Conservation (phyloP, 1,140 invertebrate genomes). For the Penaeus chinensis region DNA sequence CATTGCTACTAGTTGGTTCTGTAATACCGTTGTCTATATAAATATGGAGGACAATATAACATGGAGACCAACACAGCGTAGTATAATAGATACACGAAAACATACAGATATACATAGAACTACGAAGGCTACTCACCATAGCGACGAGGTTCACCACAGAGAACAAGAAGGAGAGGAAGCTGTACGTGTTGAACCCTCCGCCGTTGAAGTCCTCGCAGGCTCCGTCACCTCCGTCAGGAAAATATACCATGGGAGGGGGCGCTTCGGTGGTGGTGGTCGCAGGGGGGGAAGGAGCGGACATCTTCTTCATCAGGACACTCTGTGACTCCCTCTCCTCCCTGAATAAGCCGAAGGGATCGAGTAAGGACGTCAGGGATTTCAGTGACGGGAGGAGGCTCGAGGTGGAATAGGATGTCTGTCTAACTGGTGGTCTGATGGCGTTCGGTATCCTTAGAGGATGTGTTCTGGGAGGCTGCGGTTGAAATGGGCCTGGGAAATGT, state of each 20-base stretch:
- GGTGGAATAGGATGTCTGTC: no score
- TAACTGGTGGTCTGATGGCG: no score
- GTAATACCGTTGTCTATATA: no score
- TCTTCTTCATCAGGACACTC: no score
- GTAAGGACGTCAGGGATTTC: neutral
- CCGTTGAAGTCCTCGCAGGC: conserved; percentile 41
- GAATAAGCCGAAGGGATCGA: conserved; percentile 29
- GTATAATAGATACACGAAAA: no score
- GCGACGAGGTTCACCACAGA: conserved; percentile 53
- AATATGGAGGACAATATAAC: no score
- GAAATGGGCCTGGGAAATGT: no score
- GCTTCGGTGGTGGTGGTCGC: neutral
- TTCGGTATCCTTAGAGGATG: no score
- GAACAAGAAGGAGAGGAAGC: conserved; percentile 58
- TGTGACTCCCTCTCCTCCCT: neutral
- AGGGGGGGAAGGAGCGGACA: neutral
- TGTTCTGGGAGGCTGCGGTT: no score
- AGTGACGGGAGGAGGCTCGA: no score
- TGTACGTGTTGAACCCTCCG: conserved; percentile 56
- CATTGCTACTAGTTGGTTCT: no score
- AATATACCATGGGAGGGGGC: conserved; percentile 48
- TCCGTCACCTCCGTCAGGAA: conserved; percentile 37
- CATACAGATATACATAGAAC: neutral
- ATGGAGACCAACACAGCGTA: no score
- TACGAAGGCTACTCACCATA: conserved; percentile 16